These are phyloP conservation scores for Salvator merianae DNA, from an alignment of 2,113 vertebrate species.

Conservation along the genomic window DNA sequence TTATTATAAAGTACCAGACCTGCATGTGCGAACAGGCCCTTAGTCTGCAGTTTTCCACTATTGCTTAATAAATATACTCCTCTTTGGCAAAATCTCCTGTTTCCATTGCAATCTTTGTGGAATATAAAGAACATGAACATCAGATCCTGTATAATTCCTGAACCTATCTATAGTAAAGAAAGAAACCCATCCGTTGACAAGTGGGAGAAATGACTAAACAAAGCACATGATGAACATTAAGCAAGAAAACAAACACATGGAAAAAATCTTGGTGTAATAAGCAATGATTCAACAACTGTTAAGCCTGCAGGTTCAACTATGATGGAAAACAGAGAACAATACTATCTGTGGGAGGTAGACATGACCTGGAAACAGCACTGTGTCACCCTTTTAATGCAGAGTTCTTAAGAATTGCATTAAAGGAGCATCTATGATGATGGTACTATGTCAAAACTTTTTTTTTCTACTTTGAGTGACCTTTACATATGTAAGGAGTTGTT, in stretches of 20 bases:
- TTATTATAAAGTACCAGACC: too few relatives aligned
- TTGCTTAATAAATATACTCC: not conserved
- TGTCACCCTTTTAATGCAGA: conserved; percentile 51
- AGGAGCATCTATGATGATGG: not conserved
- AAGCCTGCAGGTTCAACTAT: conserved; percentile 62
- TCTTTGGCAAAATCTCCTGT: not conserved
- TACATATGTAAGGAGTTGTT: conserved; percentile 33
- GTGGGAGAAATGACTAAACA: conserved; percentile 74
- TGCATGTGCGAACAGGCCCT: too few relatives aligned
- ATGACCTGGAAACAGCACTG: conserved; percentile 55
- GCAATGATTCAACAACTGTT: conserved; percentile 79
- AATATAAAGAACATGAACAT: conserved; percentile 69
- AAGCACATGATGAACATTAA: conserved; percentile 78
- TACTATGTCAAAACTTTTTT: conserved; percentile 13
- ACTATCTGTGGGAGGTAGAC: conserved; percentile 48
- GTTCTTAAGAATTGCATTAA: conserved; percentile 53
- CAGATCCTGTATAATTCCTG: conserved; percentile 67
- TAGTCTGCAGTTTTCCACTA: too few relatives aligned
- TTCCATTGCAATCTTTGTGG: conserved; percentile 46
- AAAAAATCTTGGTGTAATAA: conserved; percentile 78
- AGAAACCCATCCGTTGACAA: conserved; percentile 59
- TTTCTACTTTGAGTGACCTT: conserved; percentile 42
- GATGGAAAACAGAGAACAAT: conserved; percentile 72
- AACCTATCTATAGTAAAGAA: conserved; percentile 67
- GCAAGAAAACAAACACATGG: conserved; percentile 72